phyloP scores from a whole-genome alignment of 2,888 invertebrate genomes.

The Acronicta aceris region DNA sequence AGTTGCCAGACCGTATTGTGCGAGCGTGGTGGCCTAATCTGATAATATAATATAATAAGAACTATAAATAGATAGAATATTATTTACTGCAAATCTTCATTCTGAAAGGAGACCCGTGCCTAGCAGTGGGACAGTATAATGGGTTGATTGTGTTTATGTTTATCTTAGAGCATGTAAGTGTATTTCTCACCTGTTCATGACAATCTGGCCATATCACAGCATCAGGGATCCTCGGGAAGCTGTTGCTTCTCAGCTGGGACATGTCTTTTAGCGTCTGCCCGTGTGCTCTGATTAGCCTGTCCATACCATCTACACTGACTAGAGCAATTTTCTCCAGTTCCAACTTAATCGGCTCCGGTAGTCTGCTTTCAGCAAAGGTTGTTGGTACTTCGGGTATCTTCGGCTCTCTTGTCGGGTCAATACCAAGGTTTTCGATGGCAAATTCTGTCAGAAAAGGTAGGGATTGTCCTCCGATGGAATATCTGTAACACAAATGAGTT shows the following conservation, averaged over 20 bases:
- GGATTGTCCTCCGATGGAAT: constrained; percentile 92
- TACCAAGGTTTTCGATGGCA: constrained; percentile 93
- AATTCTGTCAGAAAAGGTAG: constrained; percentile 95
- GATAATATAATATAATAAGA: too few relatives aligned
- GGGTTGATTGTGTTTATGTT: too few relatives aligned
- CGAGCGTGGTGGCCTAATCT: too few relatives aligned
- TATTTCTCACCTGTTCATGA: constrained; percentile 91
- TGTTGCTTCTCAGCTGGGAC: constrained; percentile 92
- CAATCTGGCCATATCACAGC: constrained; percentile 97
- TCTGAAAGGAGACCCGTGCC: too few relatives aligned
- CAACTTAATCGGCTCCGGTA: constrained; percentile 90
- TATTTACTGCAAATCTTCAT: too few relatives aligned
- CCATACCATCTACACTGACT: constrained; percentile 91
- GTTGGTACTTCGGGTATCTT: constrained; percentile 88
- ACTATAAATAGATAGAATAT: too few relatives aligned
- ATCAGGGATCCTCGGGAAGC: constrained; percentile 96
- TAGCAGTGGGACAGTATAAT: too few relatives aligned
- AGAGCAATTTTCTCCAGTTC: constrained; percentile 85
- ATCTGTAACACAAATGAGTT: constrained; percentile 88
- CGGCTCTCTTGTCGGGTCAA: constrained; percentile 86
- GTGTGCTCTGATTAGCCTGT: constrained; percentile 96
- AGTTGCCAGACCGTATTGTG: too few relatives aligned
- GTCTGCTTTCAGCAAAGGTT: constrained; percentile 91
- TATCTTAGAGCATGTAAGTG: too few relatives aligned
- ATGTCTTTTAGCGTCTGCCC: constrained; percentile 98